Conservation (phyloP, 2,113 vertebrate genomes). For the Sinocyclocheilus grahami region DNA sequence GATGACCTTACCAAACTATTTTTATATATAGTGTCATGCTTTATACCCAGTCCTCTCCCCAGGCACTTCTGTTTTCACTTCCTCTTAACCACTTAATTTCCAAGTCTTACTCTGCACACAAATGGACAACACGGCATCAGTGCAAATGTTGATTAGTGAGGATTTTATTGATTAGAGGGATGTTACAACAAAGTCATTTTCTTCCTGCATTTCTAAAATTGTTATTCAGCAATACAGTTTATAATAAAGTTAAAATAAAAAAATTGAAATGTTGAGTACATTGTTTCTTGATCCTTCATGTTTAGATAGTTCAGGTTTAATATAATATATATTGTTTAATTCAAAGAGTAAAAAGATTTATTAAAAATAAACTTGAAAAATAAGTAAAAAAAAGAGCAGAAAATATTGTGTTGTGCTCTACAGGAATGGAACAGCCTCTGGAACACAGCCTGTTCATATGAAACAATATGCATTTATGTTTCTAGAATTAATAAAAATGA, state of each 20-base stretch:
- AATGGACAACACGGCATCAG: not conserved
- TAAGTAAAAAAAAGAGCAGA: not conserved
- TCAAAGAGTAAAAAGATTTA: not conserved
- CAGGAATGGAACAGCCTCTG: not conserved
- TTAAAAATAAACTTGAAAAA: not conserved
- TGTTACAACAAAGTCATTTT: not conserved
- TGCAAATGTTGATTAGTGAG: not conserved
- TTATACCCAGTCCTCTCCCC: not conserved
- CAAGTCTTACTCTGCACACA: not conserved
- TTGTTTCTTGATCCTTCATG: not conserved
- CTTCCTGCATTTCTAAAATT: not conserved
- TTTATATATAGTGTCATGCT: not conserved
- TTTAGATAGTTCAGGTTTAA: not conserved
- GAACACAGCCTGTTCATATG: not conserved
- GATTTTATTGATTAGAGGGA: slow-evolving; percentile 7
- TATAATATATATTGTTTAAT: not conserved
- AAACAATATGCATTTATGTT: not conserved
- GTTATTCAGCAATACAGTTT: not conserved
- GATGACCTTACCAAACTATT: not conserved
- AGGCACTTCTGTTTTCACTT: not conserved
- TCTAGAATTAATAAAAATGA: not conserved
- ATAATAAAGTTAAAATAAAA: slow-evolving; percentile 1
- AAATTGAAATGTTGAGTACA: not conserved
- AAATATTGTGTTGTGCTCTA: not conserved
- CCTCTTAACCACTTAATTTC: not conserved